Evolutionary conservation across 2,888 invertebrate genomes (phyloP), one percentile per base, ranked within the genome.

Genomic region (Lucinisca nassula): DNA sequence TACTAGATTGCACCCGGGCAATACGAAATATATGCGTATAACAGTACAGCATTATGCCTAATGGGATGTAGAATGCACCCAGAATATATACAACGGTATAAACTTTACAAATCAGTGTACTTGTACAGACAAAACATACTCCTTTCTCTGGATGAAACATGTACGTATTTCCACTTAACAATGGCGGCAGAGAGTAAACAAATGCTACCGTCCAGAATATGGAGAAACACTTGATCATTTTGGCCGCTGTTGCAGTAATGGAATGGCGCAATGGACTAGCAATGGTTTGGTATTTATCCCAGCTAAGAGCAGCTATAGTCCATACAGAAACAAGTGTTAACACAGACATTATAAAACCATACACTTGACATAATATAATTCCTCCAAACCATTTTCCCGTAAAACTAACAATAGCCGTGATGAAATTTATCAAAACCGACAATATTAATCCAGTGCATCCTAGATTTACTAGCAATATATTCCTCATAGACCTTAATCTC

Each of bases 281-380:
- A 32, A 95, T 95, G 8, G 95, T 94, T 78, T 94, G 94, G 76
- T 94, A 94, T 77, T 95, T 95, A 87, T 95, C 95, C 95, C 94
- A 95, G 85, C 94, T 94, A 38, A 95, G 85, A 1, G 94, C 94
- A 0, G 94, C 92, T 8, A 95, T 94, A 0, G 93, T 94, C 93
- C 93, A 93, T 12, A 91, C 88, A 17, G 92, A 91, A 4, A 91
- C 91, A 17, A 92, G 78, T 0, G 92, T 93, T 12, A 93, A 90
- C 32, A 92, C 84, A 0, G 92, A 91, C 27, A 92, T 83, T 14
- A 92, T 73, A 76, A 92, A 92, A 77, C 92, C 93, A 82, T 92
- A 93, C 3, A 92, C 88, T 58, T 94, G 92, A 82, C 93, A 94
- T 21, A 90, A 73, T 21, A 91, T 79, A 3, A 90, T 38, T 12